Percentiles rank a stretch among this genome's conserved stretches.
phyloP scores from a whole-genome alignment of 2,888 invertebrate species.

The Tanytarsus gracilentus region DNA sequence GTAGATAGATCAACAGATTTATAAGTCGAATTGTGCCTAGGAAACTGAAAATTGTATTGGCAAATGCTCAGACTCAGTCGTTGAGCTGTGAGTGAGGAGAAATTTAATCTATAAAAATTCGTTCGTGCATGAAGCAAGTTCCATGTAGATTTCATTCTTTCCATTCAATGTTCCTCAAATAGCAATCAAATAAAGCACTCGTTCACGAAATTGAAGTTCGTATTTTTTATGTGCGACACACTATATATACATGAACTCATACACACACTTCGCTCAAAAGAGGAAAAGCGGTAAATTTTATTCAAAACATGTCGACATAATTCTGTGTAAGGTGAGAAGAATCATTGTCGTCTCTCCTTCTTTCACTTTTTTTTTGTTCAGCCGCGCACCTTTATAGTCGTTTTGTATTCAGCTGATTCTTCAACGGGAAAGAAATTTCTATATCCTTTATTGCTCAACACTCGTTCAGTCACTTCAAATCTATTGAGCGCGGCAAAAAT shows the following conservation, averaged over 20 bases:
- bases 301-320: conserved; percentile 14
- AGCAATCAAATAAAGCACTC: conserved; percentile 14
- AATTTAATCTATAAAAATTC: conserved; percentile 12
- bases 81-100: neutral
- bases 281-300: conserved; percentile 4
- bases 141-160: conserved; percentile 3
- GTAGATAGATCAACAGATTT: conserved; percentile 1
- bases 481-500: neutral
- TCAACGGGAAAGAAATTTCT: too few species aligned
- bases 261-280: neutral
- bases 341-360: neutral
- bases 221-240: neutral
- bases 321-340: conserved; percentile 16
- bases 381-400: neutral
- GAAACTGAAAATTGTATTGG: neutral
- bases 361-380: neutral
- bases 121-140: conserved; percentile 2
- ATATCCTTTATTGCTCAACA: neutral
- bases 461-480: neutral
- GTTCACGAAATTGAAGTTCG: neutral
- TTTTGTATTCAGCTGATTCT: too few species aligned
- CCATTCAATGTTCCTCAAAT: neutral
- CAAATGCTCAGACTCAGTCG: neutral
- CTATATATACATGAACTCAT: neutral
- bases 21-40: neutral